These are phyloP conservation scores for Sympetrum striolatum DNA, from an alignment of 2,888 invertebrate genomes.

Conservation along the genomic window DNA sequence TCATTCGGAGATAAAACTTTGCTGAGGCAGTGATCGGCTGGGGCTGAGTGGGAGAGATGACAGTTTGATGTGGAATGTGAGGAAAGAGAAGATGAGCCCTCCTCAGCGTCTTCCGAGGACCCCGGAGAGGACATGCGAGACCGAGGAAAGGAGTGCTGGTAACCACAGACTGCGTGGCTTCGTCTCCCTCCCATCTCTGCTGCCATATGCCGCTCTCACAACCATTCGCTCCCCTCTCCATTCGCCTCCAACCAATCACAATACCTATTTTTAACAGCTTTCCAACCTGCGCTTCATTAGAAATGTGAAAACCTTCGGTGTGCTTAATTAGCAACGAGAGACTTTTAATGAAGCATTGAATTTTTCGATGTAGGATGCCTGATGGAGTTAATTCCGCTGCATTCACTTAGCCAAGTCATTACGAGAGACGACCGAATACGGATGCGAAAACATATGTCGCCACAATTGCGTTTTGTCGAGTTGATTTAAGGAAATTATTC, in stretches of 20 bases:
- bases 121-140: neutral
- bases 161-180: constrained; percentile 39
- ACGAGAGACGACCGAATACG: too few species aligned
- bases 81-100: neutral
- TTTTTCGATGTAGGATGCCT: too few species aligned
- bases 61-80: neutral
- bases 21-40: neutral
- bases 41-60: neutral
- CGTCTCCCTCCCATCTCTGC: neutral
- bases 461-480: too few species aligned
- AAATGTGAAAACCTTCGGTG: too few species aligned
- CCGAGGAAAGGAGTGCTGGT: neutral
- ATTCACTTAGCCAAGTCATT: too few species aligned
- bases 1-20: neutral
- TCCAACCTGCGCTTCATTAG: too few species aligned
- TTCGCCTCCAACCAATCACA: neutral
- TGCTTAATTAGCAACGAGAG: too few species aligned
- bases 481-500: too few species aligned
- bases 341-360: too few species aligned
- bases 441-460: too few species aligned
- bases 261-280: too few species aligned
- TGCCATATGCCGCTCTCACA: neutral
- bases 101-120: neutral
- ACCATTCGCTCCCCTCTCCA: neutral
- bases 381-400: too few species aligned